Percentiles rank a stretch among this genome's conserved stretches.
These are phyloP conservation scores for Cephus spinipes DNA, from an alignment of 2,888 invertebrate genomes.

Conservation along the genomic window DNA sequence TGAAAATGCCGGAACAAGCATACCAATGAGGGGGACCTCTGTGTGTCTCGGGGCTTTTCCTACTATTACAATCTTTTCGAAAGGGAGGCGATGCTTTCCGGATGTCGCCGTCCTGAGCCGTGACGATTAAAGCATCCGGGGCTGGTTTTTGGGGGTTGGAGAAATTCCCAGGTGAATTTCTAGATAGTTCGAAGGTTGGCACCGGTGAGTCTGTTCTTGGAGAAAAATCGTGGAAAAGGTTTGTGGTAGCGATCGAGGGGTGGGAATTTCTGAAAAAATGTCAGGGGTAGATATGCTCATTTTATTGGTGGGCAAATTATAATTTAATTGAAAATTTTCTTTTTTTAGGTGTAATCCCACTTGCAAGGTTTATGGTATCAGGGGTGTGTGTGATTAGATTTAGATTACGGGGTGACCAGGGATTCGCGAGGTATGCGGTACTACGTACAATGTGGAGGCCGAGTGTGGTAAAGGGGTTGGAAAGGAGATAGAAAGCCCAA, in stretches of 20 bases:
- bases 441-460: neutral
- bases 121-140: neutral
- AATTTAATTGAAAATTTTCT: neutral
- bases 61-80: slow-evolving; percentile 18
- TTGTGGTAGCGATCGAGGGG: neutral
- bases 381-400: slow-evolving; percentile 11
- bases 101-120: neutral
- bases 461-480: slow-evolving; percentile 10
- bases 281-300: neutral
- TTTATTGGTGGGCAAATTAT: neutral
- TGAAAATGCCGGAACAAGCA: slow-evolving; percentile 50
- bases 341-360: neutral
- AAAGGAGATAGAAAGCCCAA: slow-evolving; percentile 18
- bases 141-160: neutral
- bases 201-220: neutral
- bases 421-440: slow-evolving; percentile 23
- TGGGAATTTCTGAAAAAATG: neutral
- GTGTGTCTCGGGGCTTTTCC: slow-evolving; percentile 36
- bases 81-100: neutral
- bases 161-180: neutral
- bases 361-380: neutral
- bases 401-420: slow-evolving; percentile 45
- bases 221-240: neutral
- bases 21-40: slow-evolving; percentile 49
- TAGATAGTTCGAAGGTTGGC: neutral